Evolutionary conservation across 1,140 invertebrate species (phyloP).

Genomic region (Lanistes nyassanus): DNA sequence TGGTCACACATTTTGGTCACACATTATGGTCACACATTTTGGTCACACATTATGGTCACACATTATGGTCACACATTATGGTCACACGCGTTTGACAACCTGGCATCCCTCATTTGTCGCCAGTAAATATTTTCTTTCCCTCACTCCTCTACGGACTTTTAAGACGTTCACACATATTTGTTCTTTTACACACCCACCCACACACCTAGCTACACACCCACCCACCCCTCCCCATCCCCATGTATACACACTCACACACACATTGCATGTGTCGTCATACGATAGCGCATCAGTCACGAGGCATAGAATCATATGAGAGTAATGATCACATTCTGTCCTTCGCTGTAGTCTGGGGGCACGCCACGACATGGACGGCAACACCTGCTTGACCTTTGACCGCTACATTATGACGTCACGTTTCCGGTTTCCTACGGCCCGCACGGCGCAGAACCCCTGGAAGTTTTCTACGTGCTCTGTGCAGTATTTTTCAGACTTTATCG

Average conservation of each 20-base stretch:
- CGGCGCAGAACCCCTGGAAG: conserved; percentile 42
- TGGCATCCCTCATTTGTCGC: no score
- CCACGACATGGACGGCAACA: conserved; percentile 50
- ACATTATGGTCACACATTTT: no score
- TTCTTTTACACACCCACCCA: not conserved
- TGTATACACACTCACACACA: conserved; percentile 4
- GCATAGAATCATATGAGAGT: not conserved
- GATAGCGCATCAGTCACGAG: not conserved
- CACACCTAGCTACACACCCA: not conserved
- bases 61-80: no score
- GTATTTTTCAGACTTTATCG: conserved; percentile 37
- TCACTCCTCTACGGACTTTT: no score
- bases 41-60: no score
- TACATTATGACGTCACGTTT: conserved; percentile 48
- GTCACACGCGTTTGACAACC: no score
- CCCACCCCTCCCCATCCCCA: conserved; percentile 7
- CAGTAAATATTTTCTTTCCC: no score
- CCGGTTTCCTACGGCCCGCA: conserved; percentile 33
- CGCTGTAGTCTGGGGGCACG: conserved; percentile 40
- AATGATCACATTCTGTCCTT: no score
- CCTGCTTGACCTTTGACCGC: conserved; percentile 43
- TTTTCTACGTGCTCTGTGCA: conserved; percentile 44
- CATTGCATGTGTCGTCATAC: not conserved
- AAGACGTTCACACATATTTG: no score
- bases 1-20: no score